Conservation (phyloP, 1,140 invertebrate genomes). For the Brachionus sp. region DNA sequence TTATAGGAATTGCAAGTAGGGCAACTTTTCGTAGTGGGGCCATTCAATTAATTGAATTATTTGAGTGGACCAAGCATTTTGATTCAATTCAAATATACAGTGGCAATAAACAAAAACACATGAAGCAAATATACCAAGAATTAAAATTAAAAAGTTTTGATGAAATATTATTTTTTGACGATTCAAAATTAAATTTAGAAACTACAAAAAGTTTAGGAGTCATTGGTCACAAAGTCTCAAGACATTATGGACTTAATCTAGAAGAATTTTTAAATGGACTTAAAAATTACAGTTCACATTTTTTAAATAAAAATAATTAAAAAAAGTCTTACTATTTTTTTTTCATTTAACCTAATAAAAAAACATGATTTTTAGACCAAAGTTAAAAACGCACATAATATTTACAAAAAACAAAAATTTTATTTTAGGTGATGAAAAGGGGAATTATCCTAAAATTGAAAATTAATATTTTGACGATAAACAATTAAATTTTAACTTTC, state of each 20-base stretch:
- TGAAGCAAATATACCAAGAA: conserved; percentile 4
- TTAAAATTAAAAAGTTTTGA: conserved; percentile 5
- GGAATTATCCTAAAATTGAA: too few relatives aligned
- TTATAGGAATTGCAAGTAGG: background rate
- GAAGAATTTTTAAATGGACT: conserved; percentile 26
- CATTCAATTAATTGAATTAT: background rate
- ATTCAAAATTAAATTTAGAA: conserved; percentile 38
- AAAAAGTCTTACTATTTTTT: too few relatives aligned
- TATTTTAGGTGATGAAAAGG: too few relatives aligned
- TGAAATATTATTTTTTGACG: conserved; percentile 42
- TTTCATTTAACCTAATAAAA: too few relatives aligned
- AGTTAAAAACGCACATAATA: too few relatives aligned
- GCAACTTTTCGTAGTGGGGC: background rate
- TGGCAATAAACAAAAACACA: conserved; percentile 11
- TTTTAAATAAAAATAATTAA: background rate
- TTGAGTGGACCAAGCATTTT: background rate
- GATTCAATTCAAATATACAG: conserved; percentile 27
- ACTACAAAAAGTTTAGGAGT: background rate
- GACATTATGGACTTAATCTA: conserved; percentile 35
- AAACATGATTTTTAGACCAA: too few relatives aligned
- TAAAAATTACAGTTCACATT: background rate
- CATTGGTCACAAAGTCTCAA: conserved; percentile 1
- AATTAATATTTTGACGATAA: too few relatives aligned
- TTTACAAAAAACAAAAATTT: too few relatives aligned
- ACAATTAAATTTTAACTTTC: too few relatives aligned